Percentiles rank a stretch among this genome's conserved stretches.
phyloP scores from a whole-genome alignment of 2,888 invertebrate genomes.

The Salpingus planirostris region DNA sequence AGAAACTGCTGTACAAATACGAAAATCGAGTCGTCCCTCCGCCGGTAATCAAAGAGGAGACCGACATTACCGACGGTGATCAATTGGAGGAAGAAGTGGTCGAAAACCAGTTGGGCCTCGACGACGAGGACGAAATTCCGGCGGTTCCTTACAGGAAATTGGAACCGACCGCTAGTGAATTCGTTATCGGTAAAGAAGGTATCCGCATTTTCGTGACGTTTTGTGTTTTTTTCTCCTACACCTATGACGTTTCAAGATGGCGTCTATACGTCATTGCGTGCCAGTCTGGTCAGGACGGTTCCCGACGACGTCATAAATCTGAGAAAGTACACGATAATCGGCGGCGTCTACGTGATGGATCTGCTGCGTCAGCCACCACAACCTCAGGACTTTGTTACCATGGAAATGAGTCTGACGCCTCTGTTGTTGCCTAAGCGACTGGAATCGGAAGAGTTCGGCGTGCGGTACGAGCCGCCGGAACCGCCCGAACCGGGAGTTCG shows the following conservation, averaged over 20 bases:
- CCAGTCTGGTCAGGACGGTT: slow-evolving; percentile 38
- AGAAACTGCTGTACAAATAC: slow-evolving; percentile 33
- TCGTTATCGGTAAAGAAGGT: slow-evolving; percentile 21
- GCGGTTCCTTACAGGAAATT: slow-evolving; percentile 31
- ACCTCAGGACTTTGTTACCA: slow-evolving; percentile 49
- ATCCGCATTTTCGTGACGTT: slow-evolving; percentile 3
- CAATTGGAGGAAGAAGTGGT: slow-evolving; percentile 12
- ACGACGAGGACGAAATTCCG: slow-evolving; percentile 28
- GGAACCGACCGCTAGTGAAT: slow-evolving; percentile 29
- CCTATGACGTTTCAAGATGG: no score
- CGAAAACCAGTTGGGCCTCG: slow-evolving; percentile 15
- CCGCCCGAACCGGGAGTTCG: slow-evolving; percentile 58
- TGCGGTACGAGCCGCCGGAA: slow-evolving; percentile 56
- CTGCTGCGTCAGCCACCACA: slow-evolving; percentile 71
- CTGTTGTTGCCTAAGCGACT: slow-evolving; percentile 51
- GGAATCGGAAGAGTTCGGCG: slow-evolving; percentile 51
- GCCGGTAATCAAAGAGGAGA: slow-evolving; percentile 8
- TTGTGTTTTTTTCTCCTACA: slow-evolving; percentile 24
- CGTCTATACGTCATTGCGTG: no score
- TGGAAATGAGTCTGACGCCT: slow-evolving; percentile 45
- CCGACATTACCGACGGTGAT: no score
- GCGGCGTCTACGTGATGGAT: slow-evolving; percentile 67
- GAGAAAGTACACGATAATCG: slow-evolving; percentile 64
- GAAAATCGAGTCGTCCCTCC: slow-evolving; percentile 19
- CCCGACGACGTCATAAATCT: slow-evolving; percentile 59